A percentile compares a stretch with the other conserved stretches of the same genome.
phyloP scores from a whole-genome alignment of 2,888 invertebrate species.

The Troglohyphantes excavatus region DNA sequence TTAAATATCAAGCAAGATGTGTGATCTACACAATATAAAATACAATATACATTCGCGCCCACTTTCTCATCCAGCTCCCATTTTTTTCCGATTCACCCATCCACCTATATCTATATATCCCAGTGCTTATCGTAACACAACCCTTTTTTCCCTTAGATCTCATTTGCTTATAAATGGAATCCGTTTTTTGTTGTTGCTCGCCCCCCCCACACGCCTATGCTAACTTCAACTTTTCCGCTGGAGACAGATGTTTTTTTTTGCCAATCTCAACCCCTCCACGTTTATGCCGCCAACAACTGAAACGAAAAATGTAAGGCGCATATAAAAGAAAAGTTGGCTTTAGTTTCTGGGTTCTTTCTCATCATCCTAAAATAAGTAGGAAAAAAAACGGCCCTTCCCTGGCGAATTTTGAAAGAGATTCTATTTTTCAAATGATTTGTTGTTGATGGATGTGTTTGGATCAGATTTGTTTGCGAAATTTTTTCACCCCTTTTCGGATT shows the following conservation, averaged over 20 bases:
- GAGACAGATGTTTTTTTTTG: slow-evolving; percentile 72
- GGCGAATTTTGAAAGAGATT: slow-evolving; percentile 8
- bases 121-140: slow-evolving; percentile 65
- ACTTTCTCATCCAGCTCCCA: background rate
- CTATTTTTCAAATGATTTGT: slow-evolving; percentile 1
- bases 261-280: slow-evolving; percentile 42
- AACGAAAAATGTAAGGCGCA: slow-evolving; percentile 33
- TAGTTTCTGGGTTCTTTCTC: background rate
- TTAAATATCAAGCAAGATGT: too few species aligned
- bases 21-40: background rate
- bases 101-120: slow-evolving; percentile 60
- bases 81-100: slow-evolving; percentile 32
- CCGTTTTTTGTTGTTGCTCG: slow-evolving; percentile 36
- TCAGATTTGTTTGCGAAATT: background rate
- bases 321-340: slow-evolving; percentile 50
- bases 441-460: background rate
- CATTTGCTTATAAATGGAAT: slow-evolving; percentile 76
- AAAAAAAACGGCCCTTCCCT: too few species aligned
- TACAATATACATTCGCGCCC: slow-evolving; percentile 34
- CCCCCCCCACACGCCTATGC: slow-evolving; percentile 30
- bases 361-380: background rate
- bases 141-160: slow-evolving; percentile 68
- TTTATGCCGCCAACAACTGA: slow-evolving; percentile 35
- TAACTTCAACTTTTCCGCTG: slow-evolving; percentile 63
- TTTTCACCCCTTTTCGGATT: background rate